Evolutionary conservation across 1,140 invertebrate species (phyloP).

Genomic region (Contarinia nasturtii): DNA sequence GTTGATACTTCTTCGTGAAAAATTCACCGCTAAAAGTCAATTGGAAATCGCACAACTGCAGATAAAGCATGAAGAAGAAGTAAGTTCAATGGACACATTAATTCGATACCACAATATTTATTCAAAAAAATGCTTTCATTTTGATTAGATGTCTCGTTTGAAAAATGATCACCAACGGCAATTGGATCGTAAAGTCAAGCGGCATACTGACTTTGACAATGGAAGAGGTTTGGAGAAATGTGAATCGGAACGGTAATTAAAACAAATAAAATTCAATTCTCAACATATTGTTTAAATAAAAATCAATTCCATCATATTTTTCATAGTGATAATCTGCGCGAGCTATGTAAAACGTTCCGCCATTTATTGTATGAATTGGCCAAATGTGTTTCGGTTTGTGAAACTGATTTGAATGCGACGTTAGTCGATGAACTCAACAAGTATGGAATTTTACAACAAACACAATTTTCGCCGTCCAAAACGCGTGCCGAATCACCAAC

Average conservation of each 20-base stretch:
- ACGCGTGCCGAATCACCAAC: too few relatives aligned
- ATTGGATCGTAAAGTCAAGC: slow-evolving; percentile 26
- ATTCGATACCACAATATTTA: too few relatives aligned
- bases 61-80: slow-evolving; percentile 33
- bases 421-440: slow-evolving; percentile 36
- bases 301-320: too few relatives aligned
- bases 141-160: slow-evolving; percentile 25
- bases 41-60: slow-evolving; percentile 31
- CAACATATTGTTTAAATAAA: too few relatives aligned
- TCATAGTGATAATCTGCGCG: slow-evolving; percentile 13
- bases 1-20: slow-evolving; percentile 41
- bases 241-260: slow-evolving; percentile 24
- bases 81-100: slow-evolving; percentile 18
- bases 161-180: slow-evolving; percentile 23
- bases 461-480: too few relatives aligned
- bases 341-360: slow-evolving; percentile 19
- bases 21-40: slow-evolving; percentile 40
- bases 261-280: too few relatives aligned
- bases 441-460: not conserved
- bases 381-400: slow-evolving; percentile 48
- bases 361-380: slow-evolving; percentile 39
- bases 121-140: too few relatives aligned
- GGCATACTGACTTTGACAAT: slow-evolving; percentile 33
- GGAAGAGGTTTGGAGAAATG: slow-evolving; percentile 31
- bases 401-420: slow-evolving; percentile 56